phyloP scores from a whole-genome alignment of 2,113 vertebrate species.

The Microtus oregoni region DNA sequence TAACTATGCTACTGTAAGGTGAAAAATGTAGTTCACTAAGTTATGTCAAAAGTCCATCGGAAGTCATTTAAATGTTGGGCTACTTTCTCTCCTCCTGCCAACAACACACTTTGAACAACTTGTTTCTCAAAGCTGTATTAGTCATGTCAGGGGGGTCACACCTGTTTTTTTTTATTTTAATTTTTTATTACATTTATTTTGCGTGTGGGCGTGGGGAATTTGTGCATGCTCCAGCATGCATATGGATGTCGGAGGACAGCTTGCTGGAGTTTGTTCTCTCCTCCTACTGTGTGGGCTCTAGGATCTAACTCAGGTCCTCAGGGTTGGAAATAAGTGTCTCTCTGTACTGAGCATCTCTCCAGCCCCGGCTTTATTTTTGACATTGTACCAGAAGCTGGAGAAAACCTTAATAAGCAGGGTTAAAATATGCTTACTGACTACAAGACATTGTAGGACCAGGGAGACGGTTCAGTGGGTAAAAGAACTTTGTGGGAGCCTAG shows the following conservation, averaged over 20 bases:
- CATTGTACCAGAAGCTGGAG: neutral
- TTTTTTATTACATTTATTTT: neutral
- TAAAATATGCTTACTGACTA: neutral
- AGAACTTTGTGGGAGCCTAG: too few relatives aligned
- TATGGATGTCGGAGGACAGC: too few relatives aligned
- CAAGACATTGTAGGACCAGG: neutral
- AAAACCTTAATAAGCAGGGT: neutral
- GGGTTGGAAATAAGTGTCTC: neutral
- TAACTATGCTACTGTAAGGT: neutral
- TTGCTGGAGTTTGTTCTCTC: neutral
- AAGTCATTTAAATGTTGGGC: neutral
- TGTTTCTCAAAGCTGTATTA: neutral
- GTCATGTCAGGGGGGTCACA: neutral
- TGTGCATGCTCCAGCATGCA: neutral
- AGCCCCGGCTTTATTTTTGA: neutral
- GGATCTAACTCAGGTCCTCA: neutral
- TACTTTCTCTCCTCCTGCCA: neutral
- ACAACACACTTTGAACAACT: neutral
- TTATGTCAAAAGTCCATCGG: neutral
- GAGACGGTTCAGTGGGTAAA: neutral
- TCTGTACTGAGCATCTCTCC: neutral
- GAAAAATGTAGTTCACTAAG: neutral
- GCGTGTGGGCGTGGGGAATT: too few relatives aligned
- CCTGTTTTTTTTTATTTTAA: neutral
- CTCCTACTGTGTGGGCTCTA: too few relatives aligned